Evolutionary conservation across 2,888 invertebrate genomes (phyloP).

Genomic region (Drosophila neutralis): DNA sequence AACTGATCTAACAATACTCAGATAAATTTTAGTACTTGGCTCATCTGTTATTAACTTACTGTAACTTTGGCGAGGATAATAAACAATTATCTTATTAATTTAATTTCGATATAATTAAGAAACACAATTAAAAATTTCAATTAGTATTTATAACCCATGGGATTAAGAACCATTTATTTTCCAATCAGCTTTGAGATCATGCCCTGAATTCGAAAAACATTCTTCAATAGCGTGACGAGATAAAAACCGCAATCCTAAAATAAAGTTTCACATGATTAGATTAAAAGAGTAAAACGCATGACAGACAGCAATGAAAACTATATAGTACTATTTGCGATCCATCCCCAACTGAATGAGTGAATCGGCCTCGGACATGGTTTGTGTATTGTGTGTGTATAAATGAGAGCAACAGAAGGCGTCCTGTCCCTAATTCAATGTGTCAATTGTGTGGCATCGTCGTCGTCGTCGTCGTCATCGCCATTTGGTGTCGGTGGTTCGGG

Average conservation of each 20-base stretch:
- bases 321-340: slow-evolving; percentile 13
- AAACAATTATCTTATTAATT: not conserved
- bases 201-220: slow-evolving; percentile 22
- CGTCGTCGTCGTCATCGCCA: slow-evolving; percentile 42
- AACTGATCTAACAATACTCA: too few relatives aligned
- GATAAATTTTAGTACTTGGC: too few relatives aligned
- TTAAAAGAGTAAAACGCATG: slow-evolving; percentile 51
- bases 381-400: slow-evolving; percentile 1
- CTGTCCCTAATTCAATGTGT: slow-evolving; percentile 78
- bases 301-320: slow-evolving; percentile 23
- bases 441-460: slow-evolving; percentile 66
- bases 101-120: not conserved
- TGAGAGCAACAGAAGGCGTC: slow-evolving; percentile 65
- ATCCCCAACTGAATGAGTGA: slow-evolving; percentile 26
- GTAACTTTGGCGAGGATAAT: not conserved
- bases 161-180: slow-evolving; percentile 2
- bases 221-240: slow-evolving; percentile 40
- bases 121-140: too few relatives aligned
- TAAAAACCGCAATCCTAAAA: slow-evolving; percentile 44
- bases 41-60: not conserved
- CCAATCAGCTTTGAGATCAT: not conserved
- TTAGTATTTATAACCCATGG: not conserved
- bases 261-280: slow-evolving; percentile 60
- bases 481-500: slow-evolving; percentile 32
- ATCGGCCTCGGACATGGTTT: slow-evolving; percentile 27